These are phyloP conservation scores for Penaeus japonicus DNA, from an alignment of 1,140 invertebrate genomes.

Conservation along the genomic window DNA sequence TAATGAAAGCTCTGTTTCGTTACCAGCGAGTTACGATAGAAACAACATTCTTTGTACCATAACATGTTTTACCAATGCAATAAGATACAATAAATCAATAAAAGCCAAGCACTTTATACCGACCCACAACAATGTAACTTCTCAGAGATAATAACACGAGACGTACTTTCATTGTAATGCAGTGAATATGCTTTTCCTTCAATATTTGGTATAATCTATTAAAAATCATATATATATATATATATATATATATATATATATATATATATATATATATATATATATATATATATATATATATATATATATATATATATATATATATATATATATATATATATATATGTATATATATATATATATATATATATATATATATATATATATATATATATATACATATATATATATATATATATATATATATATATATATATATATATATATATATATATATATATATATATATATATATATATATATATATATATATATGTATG, in stretches of 20 bases:
- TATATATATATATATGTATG: background rate
- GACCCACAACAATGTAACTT: too few relatives aligned
- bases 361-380: background rate
- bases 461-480: background rate
- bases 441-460: background rate
- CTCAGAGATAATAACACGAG: too few relatives aligned
- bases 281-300: background rate
- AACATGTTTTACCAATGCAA: too few relatives aligned
- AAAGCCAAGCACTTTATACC: too few relatives aligned
- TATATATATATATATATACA: background rate
- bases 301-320: background rate
- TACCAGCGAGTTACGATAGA: too few relatives aligned
- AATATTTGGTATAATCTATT: too few relatives aligned
- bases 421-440: slow-evolving; percentile 6
- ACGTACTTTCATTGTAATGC: too few relatives aligned
- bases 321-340: background rate
- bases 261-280: background rate
- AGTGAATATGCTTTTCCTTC: background rate
- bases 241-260: background rate
- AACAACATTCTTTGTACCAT: too few relatives aligned
- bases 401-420: background rate
- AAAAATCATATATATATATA: background rate
- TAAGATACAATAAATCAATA: too few relatives aligned
- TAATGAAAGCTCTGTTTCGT: too few relatives aligned
- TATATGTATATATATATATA: background rate